These are phyloP conservation scores for Acrocephalus kingi DNA, from an alignment of 2,113 vertebrate species.

Conservation along the genomic window DNA sequence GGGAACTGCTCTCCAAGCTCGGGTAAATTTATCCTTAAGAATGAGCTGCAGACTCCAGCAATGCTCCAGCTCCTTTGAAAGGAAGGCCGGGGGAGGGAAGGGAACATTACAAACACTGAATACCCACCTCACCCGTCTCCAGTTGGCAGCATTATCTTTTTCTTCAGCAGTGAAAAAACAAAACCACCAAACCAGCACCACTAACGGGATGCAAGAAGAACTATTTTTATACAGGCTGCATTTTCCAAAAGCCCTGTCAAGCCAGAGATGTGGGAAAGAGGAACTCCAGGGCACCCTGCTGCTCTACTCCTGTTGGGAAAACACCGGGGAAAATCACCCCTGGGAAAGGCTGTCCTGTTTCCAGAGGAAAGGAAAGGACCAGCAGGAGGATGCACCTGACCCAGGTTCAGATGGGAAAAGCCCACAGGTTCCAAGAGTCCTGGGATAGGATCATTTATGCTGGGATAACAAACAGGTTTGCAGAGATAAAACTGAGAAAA, in stretches of 20 bases:
- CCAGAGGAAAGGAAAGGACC: not conserved
- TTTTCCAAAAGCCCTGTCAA: not conserved
- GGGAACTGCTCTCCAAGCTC: not conserved
- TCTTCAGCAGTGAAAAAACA: not conserved
- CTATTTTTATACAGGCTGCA: not conserved
- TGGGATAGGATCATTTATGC: too few species aligned
- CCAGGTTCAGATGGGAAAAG: not conserved
- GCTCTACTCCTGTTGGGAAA: not conserved
- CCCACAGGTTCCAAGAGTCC: not conserved
- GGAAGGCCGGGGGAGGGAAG: constrained; percentile 16
- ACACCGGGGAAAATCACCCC: not conserved
- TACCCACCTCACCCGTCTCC: not conserved
- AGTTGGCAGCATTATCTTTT: not conserved
- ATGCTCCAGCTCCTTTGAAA: not conserved
- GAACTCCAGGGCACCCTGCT: not conserved
- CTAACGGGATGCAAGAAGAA: not conserved
- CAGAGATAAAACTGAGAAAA: not conserved
- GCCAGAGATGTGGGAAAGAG: not conserved
- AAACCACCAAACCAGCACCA: not conserved
- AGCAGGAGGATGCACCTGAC: not conserved
- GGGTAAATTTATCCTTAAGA: not conserved
- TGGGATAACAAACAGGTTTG: not conserved
- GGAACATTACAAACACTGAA: constrained; percentile 19
- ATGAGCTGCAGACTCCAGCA: constrained; percentile 9
- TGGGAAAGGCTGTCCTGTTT: not conserved